Evolutionary conservation across 2,113 vertebrate genomes (phyloP).

Genomic region (Paracanthobrama guichenoti): DNA sequence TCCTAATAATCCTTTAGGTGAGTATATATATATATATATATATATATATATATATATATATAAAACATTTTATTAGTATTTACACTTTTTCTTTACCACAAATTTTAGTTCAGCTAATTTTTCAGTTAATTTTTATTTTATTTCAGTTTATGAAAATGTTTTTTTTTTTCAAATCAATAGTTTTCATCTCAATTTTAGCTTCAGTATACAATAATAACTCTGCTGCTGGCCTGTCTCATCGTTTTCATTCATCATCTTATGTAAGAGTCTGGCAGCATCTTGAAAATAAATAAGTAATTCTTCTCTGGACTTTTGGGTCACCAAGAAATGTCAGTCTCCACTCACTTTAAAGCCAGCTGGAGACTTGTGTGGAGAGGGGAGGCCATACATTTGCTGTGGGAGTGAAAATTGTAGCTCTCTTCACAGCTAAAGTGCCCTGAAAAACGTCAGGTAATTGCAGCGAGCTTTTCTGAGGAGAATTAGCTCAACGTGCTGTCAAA

Average conservation of each 20-base stretch:
- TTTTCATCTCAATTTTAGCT: not conserved
- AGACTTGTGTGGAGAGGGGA: not conserved
- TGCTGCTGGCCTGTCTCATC: not conserved
- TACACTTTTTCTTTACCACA: not conserved
- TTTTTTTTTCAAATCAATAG: not conserved
- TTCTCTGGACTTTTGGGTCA: slow-evolving; percentile 5
- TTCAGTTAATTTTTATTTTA: not conserved
- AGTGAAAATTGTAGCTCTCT: slow-evolving; percentile 46
- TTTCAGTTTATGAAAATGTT: not conserved
- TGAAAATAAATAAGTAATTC: not conserved
- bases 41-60: too few species aligned
- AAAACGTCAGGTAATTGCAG: slow-evolving; percentile 41
- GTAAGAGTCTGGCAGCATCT: slow-evolving; percentile 22
- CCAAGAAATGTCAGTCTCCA: slow-evolving; percentile 31
- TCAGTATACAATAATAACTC: not conserved
- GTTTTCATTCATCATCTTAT: not conserved
- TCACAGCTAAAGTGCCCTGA: slow-evolving; percentile 20
- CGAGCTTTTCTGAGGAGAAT: slow-evolving; percentile 15
- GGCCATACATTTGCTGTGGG: slow-evolving; percentile 16
- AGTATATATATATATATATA: too few species aligned
- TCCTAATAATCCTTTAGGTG: too few species aligned
- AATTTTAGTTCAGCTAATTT: not conserved
- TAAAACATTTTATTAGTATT: not conserved
- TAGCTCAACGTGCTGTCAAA: slow-evolving; percentile 36
- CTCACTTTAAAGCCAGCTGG: slow-evolving; percentile 32